These are phyloP conservation scores for Drosophila nigrodunni DNA, from an alignment of 1,140 invertebrate species.

Conservation along the genomic window DNA sequence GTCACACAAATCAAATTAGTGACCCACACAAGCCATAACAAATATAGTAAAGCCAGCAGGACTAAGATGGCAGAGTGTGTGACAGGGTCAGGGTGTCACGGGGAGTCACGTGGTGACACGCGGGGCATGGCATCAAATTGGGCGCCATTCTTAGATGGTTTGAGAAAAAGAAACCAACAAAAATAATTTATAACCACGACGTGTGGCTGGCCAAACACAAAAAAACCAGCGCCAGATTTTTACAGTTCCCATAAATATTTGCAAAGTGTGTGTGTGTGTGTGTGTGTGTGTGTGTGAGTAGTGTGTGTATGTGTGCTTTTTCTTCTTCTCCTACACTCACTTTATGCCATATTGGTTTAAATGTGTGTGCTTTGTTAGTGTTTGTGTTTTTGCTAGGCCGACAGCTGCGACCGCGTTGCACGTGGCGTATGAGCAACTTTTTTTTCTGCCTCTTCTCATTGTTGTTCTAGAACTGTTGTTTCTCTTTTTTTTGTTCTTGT, in stretches of 20 bases:
- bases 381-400: conserved; percentile 57
- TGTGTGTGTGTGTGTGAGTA: conserved; percentile 25
- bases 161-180: conserved; percentile 32
- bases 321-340: conserved; percentile 12
- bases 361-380: conserved; percentile 31
- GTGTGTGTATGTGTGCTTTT: conserved; percentile 21
- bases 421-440: conserved; percentile 78
- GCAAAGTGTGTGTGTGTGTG: conserved; percentile 24
- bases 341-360: conserved; percentile 43
- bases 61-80: conserved; percentile 13
- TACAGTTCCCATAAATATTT: conserved; percentile 66
- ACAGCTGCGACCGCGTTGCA: conserved; percentile 72
- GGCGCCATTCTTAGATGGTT: conserved; percentile 17
- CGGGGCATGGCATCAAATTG: neutral
- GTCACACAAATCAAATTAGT: conserved; percentile 80
- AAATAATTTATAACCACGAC: conserved; percentile 83
- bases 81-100: neutral
- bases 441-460: conserved; percentile 50
- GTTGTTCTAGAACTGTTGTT: conserved; percentile 19
- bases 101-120: neutral
- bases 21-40: conserved; percentile 59
- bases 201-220: conserved; percentile 77
- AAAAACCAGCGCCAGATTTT: conserved; percentile 75
- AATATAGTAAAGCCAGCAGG: conserved; percentile 41
- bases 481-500: conserved; percentile 11